Evolutionary conservation across 2,888 invertebrate species (phyloP).

Genomic region (Philopedon plagiatum): DNA sequence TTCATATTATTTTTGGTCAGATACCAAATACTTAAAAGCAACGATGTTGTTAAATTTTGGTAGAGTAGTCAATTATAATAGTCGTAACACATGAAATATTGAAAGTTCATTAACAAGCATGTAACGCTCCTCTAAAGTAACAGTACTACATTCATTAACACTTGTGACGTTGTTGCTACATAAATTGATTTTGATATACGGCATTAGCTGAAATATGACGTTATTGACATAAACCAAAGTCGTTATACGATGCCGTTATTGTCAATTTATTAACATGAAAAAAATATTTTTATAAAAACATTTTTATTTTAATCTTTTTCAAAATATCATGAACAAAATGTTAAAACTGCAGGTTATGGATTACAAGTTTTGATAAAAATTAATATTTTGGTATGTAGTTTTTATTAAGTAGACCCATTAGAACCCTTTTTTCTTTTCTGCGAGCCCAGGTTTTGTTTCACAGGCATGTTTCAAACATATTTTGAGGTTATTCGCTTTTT

Average conservation of each 20-base stretch:
- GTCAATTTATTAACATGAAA: background rate
- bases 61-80: background rate
- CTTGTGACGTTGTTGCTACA: background rate
- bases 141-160: background rate
- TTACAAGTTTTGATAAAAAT: background rate
- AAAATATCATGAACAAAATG: background rate
- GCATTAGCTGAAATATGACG: too few relatives aligned
- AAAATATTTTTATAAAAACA: too few relatives aligned
- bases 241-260: background rate
- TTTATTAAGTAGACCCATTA: background rate
- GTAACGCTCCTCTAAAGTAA: background rate
- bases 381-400: background rate
- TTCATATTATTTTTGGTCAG: background rate
- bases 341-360: background rate
- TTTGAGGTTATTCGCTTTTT: background rate
- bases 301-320: background rate
- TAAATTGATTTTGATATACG: background rate
- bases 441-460: background rate
- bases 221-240: background rate
- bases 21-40: background rate
- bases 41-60: background rate
- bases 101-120: background rate
- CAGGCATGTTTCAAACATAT: background rate
- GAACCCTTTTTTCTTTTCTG: background rate
- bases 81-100: background rate